phyloP scores from a whole-genome alignment of 2,797 vertebrate genomes.

The Acanthornis magna region DNA sequence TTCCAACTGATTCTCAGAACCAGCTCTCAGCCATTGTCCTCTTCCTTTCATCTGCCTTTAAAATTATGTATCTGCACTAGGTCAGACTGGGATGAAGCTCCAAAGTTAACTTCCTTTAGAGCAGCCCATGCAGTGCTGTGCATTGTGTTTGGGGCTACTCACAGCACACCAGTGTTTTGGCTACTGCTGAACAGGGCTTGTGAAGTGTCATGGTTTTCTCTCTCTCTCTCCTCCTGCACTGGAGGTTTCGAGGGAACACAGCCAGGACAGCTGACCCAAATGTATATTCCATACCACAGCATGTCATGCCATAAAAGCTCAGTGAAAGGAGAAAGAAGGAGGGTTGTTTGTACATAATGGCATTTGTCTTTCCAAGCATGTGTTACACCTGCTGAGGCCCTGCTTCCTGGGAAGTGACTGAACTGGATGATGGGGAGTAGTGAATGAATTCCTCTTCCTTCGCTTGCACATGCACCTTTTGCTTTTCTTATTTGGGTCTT shows the following conservation, averaged over 20 bases:
- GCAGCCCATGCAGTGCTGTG: background rate
- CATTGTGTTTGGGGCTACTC: background rate
- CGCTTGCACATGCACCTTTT: background rate
- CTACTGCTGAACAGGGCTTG: background rate
- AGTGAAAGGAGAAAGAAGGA: background rate
- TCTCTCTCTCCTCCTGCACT: background rate
- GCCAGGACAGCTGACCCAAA: background rate
- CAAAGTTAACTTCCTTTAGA: background rate
- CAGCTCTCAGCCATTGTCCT: background rate
- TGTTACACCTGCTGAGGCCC: background rate
- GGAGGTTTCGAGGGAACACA: fast-evolving
- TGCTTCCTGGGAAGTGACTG: background rate
- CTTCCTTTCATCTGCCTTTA: background rate
- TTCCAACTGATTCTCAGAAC: background rate
- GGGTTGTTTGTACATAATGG: background rate
- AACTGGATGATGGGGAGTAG: background rate
- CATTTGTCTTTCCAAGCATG: background rate
- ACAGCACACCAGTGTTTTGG: background rate
- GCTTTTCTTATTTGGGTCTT: background rate
- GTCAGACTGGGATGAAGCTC: background rate
- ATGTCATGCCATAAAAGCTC: background rate
- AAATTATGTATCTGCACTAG: background rate
- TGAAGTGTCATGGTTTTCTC: background rate
- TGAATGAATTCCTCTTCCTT: background rate
- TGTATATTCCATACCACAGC: background rate